Evolutionary conservation across 2,797 vertebrate species (phyloP).

Genomic region (Xiphorhynchus erythropygius): DNA sequence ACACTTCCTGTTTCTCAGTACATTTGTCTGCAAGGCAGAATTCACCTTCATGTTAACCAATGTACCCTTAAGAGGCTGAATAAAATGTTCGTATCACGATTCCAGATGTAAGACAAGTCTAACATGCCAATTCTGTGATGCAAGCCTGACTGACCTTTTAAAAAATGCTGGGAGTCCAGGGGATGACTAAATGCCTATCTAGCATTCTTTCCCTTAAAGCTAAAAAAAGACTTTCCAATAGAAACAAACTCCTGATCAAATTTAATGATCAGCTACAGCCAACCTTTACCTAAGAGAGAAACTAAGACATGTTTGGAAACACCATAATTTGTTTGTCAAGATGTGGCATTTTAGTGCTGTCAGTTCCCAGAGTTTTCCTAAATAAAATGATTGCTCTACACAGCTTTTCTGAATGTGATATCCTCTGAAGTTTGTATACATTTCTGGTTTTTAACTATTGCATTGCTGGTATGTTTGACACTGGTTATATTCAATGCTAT

Average conservation of each 20-base stretch:
- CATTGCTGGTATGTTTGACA: neutral
- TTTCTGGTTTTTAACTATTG: neutral
- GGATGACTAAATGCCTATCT: neutral
- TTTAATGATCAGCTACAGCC: neutral
- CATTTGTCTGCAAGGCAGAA: neutral
- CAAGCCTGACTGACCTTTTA: neutral
- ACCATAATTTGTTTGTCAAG: neutral
- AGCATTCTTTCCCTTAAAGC: neutral
- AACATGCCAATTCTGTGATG: conserved; percentile 1
- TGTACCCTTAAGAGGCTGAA: neutral
- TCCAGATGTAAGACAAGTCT: conserved; percentile 11
- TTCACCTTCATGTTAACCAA: neutral
- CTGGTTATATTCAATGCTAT: neutral
- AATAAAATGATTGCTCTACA: neutral
- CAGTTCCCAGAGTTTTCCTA: neutral
- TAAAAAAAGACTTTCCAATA: neutral
- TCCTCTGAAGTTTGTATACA: neutral
- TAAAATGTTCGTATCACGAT: neutral
- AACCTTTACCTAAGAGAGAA: neutral
- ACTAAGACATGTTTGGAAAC: neutral
- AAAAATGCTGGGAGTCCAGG: conserved; percentile 4
- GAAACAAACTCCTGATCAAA: neutral
- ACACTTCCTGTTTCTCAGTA: neutral
- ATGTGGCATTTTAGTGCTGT: neutral
- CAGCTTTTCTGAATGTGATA: neutral